Conservation (phyloP, 2,797 vertebrate genomes). For the Melopsittacus undulatus region DNA sequence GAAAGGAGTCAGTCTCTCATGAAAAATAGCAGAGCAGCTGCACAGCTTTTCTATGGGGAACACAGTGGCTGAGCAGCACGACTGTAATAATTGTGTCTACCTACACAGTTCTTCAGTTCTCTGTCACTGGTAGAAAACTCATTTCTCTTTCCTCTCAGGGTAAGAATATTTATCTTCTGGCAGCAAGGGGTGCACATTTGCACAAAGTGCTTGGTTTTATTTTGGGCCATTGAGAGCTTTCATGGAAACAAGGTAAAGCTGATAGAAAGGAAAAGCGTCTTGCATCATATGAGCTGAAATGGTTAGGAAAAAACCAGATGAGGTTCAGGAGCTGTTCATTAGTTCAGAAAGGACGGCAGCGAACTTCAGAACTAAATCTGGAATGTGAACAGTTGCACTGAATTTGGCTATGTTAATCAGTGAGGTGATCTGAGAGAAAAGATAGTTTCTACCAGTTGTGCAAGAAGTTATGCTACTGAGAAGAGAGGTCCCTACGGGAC, state of each 20-base stretch:
- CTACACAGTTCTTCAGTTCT: not conserved
- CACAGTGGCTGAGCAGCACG: not conserved
- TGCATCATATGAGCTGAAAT: not conserved
- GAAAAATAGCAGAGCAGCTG: slow-evolving; percentile 41
- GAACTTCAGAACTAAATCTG: not conserved
- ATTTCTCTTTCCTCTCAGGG: not conserved
- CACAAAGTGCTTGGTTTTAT: not conserved
- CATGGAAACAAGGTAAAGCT: not conserved
- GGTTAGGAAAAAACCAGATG: not conserved
- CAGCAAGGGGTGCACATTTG: not conserved
- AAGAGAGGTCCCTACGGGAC: slow-evolving; percentile 1
- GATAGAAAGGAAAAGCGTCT: not conserved
- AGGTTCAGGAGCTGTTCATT: not conserved
- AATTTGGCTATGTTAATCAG: not conserved
- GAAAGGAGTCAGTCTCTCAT: not conserved
- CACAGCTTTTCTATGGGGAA: not conserved
- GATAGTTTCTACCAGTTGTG: not conserved
- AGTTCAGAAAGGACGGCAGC: not conserved
- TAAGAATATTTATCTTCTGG: not conserved
- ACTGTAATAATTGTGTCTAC: not conserved
- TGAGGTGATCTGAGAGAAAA: not conserved
- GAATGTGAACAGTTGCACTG: not conserved
- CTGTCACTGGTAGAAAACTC: not conserved
- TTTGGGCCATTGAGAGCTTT: not conserved
- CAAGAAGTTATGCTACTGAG: not conserved